Evolutionary conservation across 2,888 invertebrate species (phyloP), one percentile per base, ranked within the genome.

Genomic region (Agrochola litura): DNA sequence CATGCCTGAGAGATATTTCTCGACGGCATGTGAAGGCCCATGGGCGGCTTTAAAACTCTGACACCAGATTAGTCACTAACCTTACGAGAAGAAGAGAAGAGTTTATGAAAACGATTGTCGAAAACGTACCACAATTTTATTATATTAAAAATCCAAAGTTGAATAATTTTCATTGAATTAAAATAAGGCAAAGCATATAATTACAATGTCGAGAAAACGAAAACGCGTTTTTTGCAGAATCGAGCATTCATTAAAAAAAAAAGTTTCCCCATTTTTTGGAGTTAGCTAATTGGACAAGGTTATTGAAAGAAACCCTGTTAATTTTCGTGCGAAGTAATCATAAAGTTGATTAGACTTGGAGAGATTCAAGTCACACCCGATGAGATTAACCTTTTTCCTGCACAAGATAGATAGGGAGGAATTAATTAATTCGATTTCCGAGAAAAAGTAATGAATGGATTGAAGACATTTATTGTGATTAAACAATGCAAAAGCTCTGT

Each of bases 271-370:
- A 41, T n/a, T 70, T 76, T 67, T 52, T 8, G 22, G 25, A 49
- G 41, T 30, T 12, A 43, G 25, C 43, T 76, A 81, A 81, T 77
- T 81, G 60, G 60, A 82, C 69, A 79, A 68, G 30, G 43, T 61
- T 72, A 75, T 79, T 82, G 60, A 69, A 69, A 61, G 63, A 61
- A 72, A 58, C 52, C 79, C 56, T 5, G 68, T 75, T 69, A 72
- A 65, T 76, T 79, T 79, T 76, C 65, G 9, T 46, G 12, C 49
- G 66, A 79, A 58, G 49, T 82, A 79, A 82, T 82, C 82, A 56
- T 77, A 74, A 54, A 67, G 9, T 43, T 82, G 75, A 82, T 82
- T 68, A 75, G 52, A 68, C 54, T 68, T 1, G 25, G 30, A 22
- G 41, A 6, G 58, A 79, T 52, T 72, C 67, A 19, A 79, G 60